phyloP scores from a whole-genome alignment of 2,888 invertebrate genomes.

The Tethea ocularis region DNA sequence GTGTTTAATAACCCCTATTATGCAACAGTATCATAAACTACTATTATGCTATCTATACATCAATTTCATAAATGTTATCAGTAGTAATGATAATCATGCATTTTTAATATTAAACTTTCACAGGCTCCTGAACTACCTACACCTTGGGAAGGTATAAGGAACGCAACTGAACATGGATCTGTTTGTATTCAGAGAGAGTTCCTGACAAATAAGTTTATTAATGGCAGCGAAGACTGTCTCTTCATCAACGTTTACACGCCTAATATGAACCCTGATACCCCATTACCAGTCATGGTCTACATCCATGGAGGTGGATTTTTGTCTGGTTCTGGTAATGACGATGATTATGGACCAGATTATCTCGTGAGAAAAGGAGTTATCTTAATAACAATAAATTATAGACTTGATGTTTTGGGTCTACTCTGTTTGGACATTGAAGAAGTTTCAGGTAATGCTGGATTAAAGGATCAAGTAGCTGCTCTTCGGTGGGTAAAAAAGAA shows the following conservation, averaged over 20 bases:
- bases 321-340: conserved; percentile 58
- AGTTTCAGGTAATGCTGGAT: conserved; percentile 73
- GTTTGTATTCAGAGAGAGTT: conserved; percentile 51
- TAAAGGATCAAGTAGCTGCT: conserved; percentile 76
- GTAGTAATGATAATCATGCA: too few relatives aligned
- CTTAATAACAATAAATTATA: conserved; percentile 70
- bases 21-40: too few relatives aligned
- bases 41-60: too few relatives aligned
- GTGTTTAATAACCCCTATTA: too few relatives aligned
- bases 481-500: conserved; percentile 68
- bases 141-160: conserved; percentile 63
- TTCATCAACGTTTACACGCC: conserved; percentile 72
- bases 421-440: conserved; percentile 65
- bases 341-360: conserved; percentile 64
- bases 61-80: too few relatives aligned
- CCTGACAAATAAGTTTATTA: conserved; percentile 19
- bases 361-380: conserved; percentile 61
- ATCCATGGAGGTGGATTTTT: conserved; percentile 65
- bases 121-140: conserved; percentile 61
- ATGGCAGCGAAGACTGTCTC: conserved; percentile 65
- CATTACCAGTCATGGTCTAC: conserved; percentile 65
- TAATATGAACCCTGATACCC: conserved; percentile 38
- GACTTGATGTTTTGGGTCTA: conserved; percentile 66
- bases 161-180: conserved; percentile 58
- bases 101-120: conserved; percentile 16